Evolutionary conservation across 2,888 invertebrate species (phyloP), one percentile per base, ranked within the genome.

Genomic region (Amphipoea oculea): DNA sequence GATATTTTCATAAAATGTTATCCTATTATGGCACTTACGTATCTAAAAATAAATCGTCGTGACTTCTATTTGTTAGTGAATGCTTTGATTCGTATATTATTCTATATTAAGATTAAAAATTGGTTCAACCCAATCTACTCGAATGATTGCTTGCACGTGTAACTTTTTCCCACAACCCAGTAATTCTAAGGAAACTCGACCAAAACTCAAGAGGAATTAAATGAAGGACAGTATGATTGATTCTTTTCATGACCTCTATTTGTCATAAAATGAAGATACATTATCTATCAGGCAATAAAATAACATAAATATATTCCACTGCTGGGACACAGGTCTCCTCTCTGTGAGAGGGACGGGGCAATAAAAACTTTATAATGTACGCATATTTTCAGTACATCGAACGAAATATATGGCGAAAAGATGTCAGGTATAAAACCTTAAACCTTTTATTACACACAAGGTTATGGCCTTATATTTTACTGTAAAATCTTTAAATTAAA

Each of bases 71-170:
- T 66, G 14, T 74, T 7, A 65, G 48, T 62, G 51, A 70, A 85
- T 73, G 70, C 63, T 73, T n/a, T 71, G 45, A 83, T 79, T 73
- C 72, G 40, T 67, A 66, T 51, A 86, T 73, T 70, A 77, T 75
- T 86, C 91, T 93, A 92, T 92, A 91, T 92, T 90, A 92, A 90
- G 91, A 91, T 84, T 87, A 84, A 91, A 92, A 92, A 91, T 91
- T 91, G 86, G 83, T 77, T 86, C 82, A 86, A 91, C 92, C 92
- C 89, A 92, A 89, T 86, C 80, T 76, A 78, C 36, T 73, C 81
- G 73, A 83, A 78, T 91, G 90, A 95, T 94, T 92, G 86, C 91
- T 91, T 92, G 92, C 95, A 93, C 95, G 95, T 95, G 95, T 92
- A 93, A 84, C 86, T 70, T 88, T 81, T 91, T 82, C 79, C 51